Evolutionary conservation across 2,888 invertebrate genomes (phyloP), one percentile per base, ranked within the genome.

Genomic region (Cyclophora albipunctata): DNA sequence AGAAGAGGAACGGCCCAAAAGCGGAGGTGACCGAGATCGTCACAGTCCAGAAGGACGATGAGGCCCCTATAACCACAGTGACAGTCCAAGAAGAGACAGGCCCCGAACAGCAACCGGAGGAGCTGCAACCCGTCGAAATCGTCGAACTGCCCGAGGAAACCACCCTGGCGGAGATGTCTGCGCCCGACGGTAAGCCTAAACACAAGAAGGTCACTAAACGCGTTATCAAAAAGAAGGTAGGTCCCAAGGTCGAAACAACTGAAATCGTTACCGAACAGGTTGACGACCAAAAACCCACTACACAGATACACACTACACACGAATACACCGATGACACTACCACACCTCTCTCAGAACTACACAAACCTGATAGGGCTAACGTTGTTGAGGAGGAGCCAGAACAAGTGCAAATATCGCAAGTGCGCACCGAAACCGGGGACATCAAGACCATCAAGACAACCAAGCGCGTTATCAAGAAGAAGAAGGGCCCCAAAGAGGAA

Each of bases 241-340:
- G 45, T 33, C 45, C 45, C 34, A 50, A 54, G 3, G 56, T 53
- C 43, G 53, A 56, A 46, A 46, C 47, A 4, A 55, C 46, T 5
- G 42, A 55, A 7, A 58, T 45, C 34, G 34, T 34, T 34, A 45
- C 45, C 20, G 45, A 76, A 52, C 80, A 85, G 63, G 85, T 86
- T 66, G 79, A 82, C 54, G 80, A 83, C 42, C 81, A 75, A 59
- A 60, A 79, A 71, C 68, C 85, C 62, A 62, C 83, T 66, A 69
- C 77, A 51, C 58, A 79, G 3, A 75, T 84, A 58, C 65, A 77
- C 45, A 71, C 73, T 41, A 61, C 77, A 58, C 77, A 76, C 48
- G 59, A 75, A 55, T 58, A 73, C 51, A 56, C 62, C 63, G 60
- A 68, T 44, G 66, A 69, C 45, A 54, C 61, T 34, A 4, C 35